These are phyloP conservation scores for Sitta europaea DNA, from an alignment of 2,113 vertebrate species.

Conservation along the genomic window DNA sequence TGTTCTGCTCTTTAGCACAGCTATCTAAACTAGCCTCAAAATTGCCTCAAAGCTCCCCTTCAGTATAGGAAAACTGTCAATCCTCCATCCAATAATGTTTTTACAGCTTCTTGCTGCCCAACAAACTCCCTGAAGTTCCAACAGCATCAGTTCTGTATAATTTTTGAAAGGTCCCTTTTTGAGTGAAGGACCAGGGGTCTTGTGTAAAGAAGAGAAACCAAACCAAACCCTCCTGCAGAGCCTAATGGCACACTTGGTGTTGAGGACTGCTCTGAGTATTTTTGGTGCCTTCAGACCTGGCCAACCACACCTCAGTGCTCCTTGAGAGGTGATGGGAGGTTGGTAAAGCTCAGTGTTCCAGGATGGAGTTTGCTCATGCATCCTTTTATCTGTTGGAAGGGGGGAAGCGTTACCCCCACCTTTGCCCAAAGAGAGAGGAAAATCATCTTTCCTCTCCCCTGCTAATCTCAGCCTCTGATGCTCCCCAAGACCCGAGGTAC, in stretches of 20 bases:
- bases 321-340: not conserved
- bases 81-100: not conserved
- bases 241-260: not conserved
- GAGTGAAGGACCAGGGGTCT: not conserved
- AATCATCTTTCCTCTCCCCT: not conserved
- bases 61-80: not conserved
- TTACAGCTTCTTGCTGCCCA: not conserved
- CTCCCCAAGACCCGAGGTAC: accelerated
- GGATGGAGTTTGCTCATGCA: not conserved
- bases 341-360: accelerated
- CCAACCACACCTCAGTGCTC: accelerated
- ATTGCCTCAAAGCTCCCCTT: not conserved
- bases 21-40: not conserved
- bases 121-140: not conserved
- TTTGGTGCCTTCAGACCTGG: not conserved
- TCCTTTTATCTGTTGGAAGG: accelerated
- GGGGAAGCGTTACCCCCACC: not conserved
- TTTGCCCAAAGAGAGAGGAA: not conserved
- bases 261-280: not conserved
- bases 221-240: not conserved
- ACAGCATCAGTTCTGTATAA: not conserved
- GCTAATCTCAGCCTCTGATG: not conserved
- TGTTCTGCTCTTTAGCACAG: not conserved
- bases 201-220: not conserved
- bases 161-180: not conserved